Evolutionary conservation across 2,797 vertebrate species (phyloP).

Genomic region (Smutsia temminckii): DNA sequence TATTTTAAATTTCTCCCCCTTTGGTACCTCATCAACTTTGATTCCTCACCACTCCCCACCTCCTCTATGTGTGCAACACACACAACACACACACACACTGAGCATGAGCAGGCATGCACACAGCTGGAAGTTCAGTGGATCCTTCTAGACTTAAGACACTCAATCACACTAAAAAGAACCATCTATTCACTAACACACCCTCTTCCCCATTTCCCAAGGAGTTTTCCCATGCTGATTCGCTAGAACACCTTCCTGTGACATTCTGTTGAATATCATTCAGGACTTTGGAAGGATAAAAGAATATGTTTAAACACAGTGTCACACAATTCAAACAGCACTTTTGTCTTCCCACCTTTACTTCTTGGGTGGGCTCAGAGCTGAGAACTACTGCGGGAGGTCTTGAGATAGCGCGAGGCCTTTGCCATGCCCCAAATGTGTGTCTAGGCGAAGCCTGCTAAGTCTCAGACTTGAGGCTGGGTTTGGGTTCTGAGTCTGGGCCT

Average conservation of each 20-base stretch:
- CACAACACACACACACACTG: not conserved
- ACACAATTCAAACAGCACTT: not conserved
- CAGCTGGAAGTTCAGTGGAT: not conserved
- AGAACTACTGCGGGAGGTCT: not conserved
- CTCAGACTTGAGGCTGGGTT: not conserved
- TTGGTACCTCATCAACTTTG: not conserved
- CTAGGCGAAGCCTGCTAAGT: not conserved
- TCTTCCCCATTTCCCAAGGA: not conserved
- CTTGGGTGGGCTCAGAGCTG: not conserved
- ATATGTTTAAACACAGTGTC: accelerated
- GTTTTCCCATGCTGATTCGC: not conserved
- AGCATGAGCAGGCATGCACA: not conserved
- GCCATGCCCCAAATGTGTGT: not conserved
- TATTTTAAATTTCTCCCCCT: not conserved
- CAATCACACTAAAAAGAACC: not conserved
- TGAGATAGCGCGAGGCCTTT: not conserved
- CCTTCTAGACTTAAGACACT: not conserved
- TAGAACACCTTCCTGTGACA: conserved; percentile 62
- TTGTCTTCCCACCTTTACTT: not conserved
- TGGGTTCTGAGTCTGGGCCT: not conserved
- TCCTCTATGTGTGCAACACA: not conserved
- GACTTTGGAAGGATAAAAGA: accelerated
- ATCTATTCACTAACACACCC: not conserved
- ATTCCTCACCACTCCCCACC: not conserved
- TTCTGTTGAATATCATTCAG: not conserved